Evolutionary conservation across 2,797 vertebrate genomes (phyloP).

Genomic region (Melopsittacus undulatus): DNA sequence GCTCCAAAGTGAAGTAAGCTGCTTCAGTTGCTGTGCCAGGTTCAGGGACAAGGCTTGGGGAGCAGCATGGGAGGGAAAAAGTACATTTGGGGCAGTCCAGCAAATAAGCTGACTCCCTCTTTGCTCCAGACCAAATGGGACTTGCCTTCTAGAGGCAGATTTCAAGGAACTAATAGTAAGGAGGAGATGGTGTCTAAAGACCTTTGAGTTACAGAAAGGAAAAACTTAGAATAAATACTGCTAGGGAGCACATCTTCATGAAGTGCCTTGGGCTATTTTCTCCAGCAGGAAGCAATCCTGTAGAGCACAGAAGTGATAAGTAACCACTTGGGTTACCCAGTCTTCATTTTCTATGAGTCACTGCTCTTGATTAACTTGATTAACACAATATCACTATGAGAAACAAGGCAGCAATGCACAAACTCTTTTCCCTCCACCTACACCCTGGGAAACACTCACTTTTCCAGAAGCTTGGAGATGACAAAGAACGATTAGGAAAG

Average conservation of each 20-base stretch:
- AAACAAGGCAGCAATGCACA: neutral
- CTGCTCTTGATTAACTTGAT: slow-evolving; percentile 20
- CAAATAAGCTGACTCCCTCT: neutral
- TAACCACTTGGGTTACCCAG: neutral
- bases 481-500: slow-evolving; percentile 53
- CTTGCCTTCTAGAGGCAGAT: neutral
- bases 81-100: neutral
- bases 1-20: neutral
- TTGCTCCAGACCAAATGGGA: neutral
- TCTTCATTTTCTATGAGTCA: slow-evolving; percentile 50
- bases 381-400: neutral
- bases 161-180: neutral
- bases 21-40: neutral
- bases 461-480: slow-evolving; percentile 46
- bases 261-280: neutral
- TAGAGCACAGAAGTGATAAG: slow-evolving; percentile 40
- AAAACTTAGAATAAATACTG: neutral
- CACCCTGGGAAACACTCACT: slow-evolving; percentile 33
- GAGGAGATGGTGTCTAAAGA: neutral
- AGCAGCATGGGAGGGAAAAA: neutral
- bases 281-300: slow-evolving; percentile 3
- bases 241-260: neutral
- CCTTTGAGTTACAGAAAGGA: neutral
- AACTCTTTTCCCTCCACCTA: neutral
- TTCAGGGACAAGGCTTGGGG: neutral